Conservation (phyloP, 2,888 invertebrate genomes). For the Macaria notata region DNA sequence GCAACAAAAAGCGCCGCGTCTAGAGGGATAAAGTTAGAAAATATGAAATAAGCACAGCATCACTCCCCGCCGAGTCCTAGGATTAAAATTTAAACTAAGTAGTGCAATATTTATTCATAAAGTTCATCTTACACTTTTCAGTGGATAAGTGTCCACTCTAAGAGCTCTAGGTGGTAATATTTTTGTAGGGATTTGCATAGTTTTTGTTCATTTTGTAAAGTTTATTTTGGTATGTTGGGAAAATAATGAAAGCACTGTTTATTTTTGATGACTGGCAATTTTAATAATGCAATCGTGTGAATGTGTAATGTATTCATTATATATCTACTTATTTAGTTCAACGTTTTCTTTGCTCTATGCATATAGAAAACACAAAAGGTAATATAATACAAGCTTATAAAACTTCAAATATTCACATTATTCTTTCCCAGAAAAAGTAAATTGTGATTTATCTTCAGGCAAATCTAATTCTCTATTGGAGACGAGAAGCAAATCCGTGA, state of each 20-base stretch:
- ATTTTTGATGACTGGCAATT: no score
- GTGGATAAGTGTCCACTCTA: slow-evolving; percentile 15
- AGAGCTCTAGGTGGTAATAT: slow-evolving; percentile 7
- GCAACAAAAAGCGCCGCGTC: neutral
- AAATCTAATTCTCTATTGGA: slow-evolving; percentile 20
- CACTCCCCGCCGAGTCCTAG: slow-evolving; percentile 5
- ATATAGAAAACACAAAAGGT: no score
- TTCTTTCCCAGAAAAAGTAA: no score
- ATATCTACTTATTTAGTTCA: no score
- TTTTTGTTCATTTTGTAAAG: neutral
- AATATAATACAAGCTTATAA: no score
- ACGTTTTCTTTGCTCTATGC: no score
- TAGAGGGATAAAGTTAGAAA: slow-evolving; percentile 2
- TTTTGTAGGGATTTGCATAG: slow-evolving; percentile 12
- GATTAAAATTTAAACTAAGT: slow-evolving; percentile 18
- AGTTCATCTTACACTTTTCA: slow-evolving; percentile 13
- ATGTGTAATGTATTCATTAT: no score
- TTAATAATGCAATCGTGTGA: no score
- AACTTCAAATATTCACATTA: no score
- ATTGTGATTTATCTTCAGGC: slow-evolving; percentile 8
- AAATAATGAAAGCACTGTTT: no score
- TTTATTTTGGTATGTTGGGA: no score
- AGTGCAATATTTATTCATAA: slow-evolving; percentile 22
- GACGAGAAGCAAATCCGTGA: slow-evolving; percentile 17
- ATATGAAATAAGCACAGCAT: slow-evolving; percentile 1